Evolutionary conservation across 2,888 invertebrate genomes (phyloP).

Genomic region (Mylabris sibirica): DNA sequence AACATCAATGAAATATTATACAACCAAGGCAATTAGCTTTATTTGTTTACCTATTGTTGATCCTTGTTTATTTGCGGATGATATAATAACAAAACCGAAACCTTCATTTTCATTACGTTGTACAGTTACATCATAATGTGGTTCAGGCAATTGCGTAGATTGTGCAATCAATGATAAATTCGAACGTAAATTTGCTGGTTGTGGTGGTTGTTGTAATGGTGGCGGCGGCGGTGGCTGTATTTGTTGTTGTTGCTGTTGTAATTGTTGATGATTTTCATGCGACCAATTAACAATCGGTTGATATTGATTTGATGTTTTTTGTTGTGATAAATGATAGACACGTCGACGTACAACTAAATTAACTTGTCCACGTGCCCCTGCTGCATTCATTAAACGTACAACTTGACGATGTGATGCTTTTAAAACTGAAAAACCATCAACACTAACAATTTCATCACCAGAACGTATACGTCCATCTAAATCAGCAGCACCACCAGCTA

Average conservation of each 20-base stretch:
- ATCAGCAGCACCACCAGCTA: conserved; percentile 94
- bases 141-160: conserved; percentile 47
- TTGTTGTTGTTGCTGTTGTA: conserved; percentile 13
- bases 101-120: conserved; percentile 92
- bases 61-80: conserved; percentile 88
- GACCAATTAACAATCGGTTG: conserved; percentile 52
- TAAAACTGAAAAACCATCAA: conserved; percentile 75
- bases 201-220: conserved; percentile 31
- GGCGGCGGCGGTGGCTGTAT: conserved; percentile 18
- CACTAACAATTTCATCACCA: conserved; percentile 93
- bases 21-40: neutral
- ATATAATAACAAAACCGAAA: conserved; percentile 98
- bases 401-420: conserved; percentile 93
- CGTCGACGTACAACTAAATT: conserved; percentile 77
- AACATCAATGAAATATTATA: neutral
- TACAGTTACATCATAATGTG: conserved; percentile 91
- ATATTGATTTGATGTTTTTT: conserved; percentile 47
- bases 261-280: conserved; percentile 34
- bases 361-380: conserved; percentile 87
- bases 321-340: conserved; percentile 48
- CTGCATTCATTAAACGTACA: conserved; percentile 89
- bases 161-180: conserved; percentile 37
- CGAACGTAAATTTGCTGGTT: conserved; percentile 20
- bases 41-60: conserved; percentile 79
- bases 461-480: conserved; percentile 88